Evolutionary conservation across 2,888 invertebrate species (phyloP).

Genomic region (Elmis aenea): DNA sequence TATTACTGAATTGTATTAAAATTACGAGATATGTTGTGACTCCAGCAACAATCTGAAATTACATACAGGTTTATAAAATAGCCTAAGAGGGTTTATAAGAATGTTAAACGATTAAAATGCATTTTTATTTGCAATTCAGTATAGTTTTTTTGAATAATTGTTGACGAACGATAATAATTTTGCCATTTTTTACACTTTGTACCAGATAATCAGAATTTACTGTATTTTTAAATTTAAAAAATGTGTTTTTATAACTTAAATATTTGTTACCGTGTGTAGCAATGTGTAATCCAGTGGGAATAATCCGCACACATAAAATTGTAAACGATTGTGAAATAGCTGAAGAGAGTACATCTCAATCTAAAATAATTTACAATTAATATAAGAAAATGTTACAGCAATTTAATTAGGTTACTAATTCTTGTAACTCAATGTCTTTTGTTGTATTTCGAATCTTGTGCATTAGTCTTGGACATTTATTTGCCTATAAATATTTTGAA

Average conservation of each 20-base stretch:
- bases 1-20: slow-evolving; percentile 33
- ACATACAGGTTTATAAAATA: too few species aligned
- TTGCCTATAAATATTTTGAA: slow-evolving; percentile 34
- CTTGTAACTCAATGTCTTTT: slow-evolving; percentile 27
- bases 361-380: slow-evolving; percentile 27
- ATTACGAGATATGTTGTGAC: slow-evolving; percentile 37
- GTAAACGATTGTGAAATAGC: slow-evolving; percentile 36
- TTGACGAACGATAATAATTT: too few species aligned
- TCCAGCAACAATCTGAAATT: slow-evolving; percentile 34
- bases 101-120: too few species aligned
- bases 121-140: too few species aligned
- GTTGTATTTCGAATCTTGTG: slow-evolving; percentile 35
- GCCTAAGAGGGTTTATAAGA: too few species aligned
- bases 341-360: slow-evolving; percentile 37
- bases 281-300: slow-evolving; percentile 37
- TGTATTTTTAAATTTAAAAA: too few species aligned
- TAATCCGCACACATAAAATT: slow-evolving; percentile 34
- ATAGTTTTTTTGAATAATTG: too few species aligned
- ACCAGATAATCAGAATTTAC: too few species aligned
- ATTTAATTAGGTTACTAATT: slow-evolving; percentile 32
- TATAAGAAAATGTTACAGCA: too few species aligned
- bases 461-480: slow-evolving; percentile 33
- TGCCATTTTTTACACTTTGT: too few species aligned
- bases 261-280: slow-evolving; percentile 29
- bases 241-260: slow-evolving; percentile 1